Conservation (phyloP, 1,140 invertebrate genomes). For the Tachypleus tridentatus region DNA sequence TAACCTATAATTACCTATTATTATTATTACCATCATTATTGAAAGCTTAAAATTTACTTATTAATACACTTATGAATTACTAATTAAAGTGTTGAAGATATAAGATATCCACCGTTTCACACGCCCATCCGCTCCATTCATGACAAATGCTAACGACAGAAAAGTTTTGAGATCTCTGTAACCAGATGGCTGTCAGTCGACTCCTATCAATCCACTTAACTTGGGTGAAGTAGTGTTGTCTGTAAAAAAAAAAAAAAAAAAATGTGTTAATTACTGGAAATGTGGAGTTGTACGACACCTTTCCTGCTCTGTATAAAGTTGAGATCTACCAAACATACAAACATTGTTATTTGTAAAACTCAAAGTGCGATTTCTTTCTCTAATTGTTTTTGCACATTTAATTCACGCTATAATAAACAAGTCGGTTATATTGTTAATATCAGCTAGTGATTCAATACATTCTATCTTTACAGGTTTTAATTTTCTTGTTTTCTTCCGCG, state of each 20-base stretch:
- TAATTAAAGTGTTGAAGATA: too few species aligned
- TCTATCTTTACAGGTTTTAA: too few species aligned
- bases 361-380: not conserved
- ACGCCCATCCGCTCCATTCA: slow-evolving; percentile 22
- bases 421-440: too few species aligned
- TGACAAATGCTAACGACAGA: slow-evolving; percentile 34
- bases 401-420: slow-evolving; percentile 2
- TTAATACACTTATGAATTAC: too few species aligned
- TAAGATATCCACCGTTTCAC: slow-evolving; percentile 9
- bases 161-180: slow-evolving; percentile 34
- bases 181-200: slow-evolving; percentile 30
- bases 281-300: too few species aligned
- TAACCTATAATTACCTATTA: too few species aligned
- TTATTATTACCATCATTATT: too few species aligned
- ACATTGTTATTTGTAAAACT: not conserved
- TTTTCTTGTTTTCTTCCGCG: too few species aligned
- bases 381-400: not conserved
- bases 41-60: too few species aligned
- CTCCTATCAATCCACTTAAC: slow-evolving; percentile 31
- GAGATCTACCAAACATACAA: not conserved
- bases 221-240: slow-evolving; percentile 33
- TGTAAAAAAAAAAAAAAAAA: slow-evolving; percentile 21
- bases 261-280: too few species aligned
- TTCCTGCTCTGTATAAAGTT: too few species aligned
- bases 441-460: too few species aligned